Percentiles rank a stretch among this genome's conserved stretches.
phyloP scores from a whole-genome alignment of 2,797 vertebrate species.

The Phrynocephalus vlangalii region DNA sequence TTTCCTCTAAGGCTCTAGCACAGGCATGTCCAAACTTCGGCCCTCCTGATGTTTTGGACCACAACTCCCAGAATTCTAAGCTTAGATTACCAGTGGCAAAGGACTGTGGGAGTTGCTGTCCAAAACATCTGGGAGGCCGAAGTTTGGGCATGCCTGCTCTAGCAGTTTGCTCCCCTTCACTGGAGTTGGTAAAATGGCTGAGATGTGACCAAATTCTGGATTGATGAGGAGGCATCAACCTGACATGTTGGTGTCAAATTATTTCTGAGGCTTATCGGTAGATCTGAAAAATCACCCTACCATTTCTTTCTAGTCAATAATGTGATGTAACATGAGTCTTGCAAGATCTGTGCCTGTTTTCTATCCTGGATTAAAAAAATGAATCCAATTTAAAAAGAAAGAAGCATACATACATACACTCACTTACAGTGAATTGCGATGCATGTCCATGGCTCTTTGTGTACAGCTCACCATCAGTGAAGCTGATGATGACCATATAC shows the following conservation, averaged over 20 bases:
- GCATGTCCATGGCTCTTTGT: background rate
- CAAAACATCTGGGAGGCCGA: too few species aligned
- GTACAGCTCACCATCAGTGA: background rate
- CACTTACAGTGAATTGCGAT: background rate
- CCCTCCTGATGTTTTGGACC: too few species aligned
- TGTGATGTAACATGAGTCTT: background rate
- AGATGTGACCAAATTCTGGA: too few species aligned
- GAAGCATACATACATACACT: background rate
- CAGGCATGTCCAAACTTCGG: too few species aligned
- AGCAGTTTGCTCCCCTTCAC: background rate
- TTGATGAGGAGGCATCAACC: background rate
- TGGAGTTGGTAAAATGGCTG: background rate
- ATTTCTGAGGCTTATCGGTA: background rate
- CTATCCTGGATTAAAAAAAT: background rate
- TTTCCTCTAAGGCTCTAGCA: background rate
- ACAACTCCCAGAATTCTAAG: too few species aligned
- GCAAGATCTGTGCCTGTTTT: background rate
- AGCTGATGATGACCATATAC: conserved; percentile 2
- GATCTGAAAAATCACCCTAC: background rate
- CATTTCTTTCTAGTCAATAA: background rate
- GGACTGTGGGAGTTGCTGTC: too few species aligned
- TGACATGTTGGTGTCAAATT: background rate
- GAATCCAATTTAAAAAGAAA: background rate
- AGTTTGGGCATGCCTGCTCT: too few species aligned
- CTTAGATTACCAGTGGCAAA: too few species aligned